These are phyloP conservation scores for Ganaspis brasiliensis DNA, from an alignment of 2,888 invertebrate species.

Conservation along the genomic window DNA sequence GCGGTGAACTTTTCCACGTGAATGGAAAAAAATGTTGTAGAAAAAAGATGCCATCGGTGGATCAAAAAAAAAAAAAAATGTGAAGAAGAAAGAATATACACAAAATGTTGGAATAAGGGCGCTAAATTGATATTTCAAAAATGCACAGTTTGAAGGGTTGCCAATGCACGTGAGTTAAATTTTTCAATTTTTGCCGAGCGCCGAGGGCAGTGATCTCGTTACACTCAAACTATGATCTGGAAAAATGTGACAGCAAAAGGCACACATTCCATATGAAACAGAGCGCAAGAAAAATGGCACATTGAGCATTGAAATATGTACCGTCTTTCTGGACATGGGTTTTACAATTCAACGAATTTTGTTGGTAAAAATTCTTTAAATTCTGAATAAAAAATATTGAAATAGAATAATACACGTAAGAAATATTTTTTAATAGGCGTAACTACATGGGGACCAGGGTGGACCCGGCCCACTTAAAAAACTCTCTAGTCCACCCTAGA, in stretches of 20 bases:
- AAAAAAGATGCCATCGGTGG: not conserved
- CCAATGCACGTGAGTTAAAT: constrained; percentile 15
- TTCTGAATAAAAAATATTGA: no score
- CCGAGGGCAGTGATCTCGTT: not conserved
- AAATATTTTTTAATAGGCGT: no score
- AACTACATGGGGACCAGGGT: no score
- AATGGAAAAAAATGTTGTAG: not conserved
- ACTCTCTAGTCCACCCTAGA: no score
- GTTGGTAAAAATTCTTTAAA: no score
- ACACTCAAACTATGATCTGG: constrained; percentile 2
- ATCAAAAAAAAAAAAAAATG: not conserved
- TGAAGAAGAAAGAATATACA: not conserved
- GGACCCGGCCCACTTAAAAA: no score
- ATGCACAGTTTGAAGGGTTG: not conserved
- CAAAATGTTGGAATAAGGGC: not conserved
- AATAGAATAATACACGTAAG: no score
- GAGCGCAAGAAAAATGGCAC: constrained; percentile 2
- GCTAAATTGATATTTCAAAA: constrained; percentile 13
- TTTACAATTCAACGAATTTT: not conserved
- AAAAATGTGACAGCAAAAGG: constrained; percentile 22
- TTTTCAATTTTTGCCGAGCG: not conserved
- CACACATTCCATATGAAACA: not conserved
- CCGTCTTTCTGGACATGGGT: not conserved
- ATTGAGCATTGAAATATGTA: not conserved
- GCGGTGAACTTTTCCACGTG: not conserved